These are phyloP conservation scores for Scopus umbretta DNA, from an alignment of 2,113 vertebrate species.

Conservation along the genomic window DNA sequence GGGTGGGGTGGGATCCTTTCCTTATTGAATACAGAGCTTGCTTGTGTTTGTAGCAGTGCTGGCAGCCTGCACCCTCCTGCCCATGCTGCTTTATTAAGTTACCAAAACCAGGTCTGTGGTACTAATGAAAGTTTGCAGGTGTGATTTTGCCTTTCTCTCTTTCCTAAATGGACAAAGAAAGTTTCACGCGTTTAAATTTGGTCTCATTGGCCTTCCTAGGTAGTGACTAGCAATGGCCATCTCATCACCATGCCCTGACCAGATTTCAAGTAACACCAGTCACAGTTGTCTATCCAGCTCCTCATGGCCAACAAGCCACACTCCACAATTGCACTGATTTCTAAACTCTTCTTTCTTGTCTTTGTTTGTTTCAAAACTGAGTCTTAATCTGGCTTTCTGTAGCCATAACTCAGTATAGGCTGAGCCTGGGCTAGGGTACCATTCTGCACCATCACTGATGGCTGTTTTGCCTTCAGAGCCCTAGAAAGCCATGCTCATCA, in stretches of 20 bases:
- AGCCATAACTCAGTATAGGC: neutral
- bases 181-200: neutral
- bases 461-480: neutral
- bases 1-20: neutral
- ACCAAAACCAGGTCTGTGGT: neutral
- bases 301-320: neutral
- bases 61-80: neutral
- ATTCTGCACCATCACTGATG: too few species aligned
- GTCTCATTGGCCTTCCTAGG: neutral
- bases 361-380: neutral
- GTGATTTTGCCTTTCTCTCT: neutral
- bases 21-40: neutral
- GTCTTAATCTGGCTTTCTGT: neutral
- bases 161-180: neutral
- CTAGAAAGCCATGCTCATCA: neutral
- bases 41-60: neutral
- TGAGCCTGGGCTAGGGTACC: neutral
- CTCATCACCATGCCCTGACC: neutral
- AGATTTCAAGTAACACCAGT: neutral
- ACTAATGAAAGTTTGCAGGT: neutral
- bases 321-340: neutral
- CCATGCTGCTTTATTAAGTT: neutral
- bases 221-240: too few species aligned
- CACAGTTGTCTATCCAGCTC: rapidly evolving
- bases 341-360: neutral